These are phyloP conservation scores for Montifringilla adamsi DNA, from an alignment of 2,113 vertebrate species.

Conservation along the genomic window DNA sequence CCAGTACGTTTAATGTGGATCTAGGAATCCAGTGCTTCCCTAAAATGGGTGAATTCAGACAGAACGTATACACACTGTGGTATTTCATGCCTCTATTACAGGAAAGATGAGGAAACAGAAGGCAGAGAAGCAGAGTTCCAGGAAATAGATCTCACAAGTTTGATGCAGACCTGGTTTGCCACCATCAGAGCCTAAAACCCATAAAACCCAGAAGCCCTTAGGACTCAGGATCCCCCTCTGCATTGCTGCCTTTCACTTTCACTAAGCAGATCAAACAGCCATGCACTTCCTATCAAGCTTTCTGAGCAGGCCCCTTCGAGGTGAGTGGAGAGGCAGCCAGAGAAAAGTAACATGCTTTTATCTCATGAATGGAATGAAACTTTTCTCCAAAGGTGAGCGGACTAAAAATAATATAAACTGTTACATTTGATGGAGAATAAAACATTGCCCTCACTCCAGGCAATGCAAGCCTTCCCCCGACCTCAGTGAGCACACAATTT, in stretches of 20 bases:
- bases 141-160: neutral
- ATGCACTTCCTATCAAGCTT: rapidly evolving
- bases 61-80: neutral
- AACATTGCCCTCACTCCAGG: neutral
- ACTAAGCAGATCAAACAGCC: neutral
- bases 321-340: neutral
- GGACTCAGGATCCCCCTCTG: neutral
- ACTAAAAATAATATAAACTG: neutral
- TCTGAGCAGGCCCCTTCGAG: neutral
- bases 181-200: neutral
- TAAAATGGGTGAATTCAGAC: neutral
- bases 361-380: neutral
- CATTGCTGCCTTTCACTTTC: neutral
- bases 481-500: neutral
- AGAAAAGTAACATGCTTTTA: neutral
- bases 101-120: neutral
- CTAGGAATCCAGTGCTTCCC: neutral
- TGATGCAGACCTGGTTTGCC: neutral
- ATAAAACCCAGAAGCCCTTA: neutral
- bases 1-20: neutral
- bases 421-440: neutral
- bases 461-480: neutral
- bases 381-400: neutral
- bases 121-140: neutral
- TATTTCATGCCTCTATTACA: neutral